Conservation (phyloP, 2,113 vertebrate genomes). For the Callithrix jacchus region DNA sequence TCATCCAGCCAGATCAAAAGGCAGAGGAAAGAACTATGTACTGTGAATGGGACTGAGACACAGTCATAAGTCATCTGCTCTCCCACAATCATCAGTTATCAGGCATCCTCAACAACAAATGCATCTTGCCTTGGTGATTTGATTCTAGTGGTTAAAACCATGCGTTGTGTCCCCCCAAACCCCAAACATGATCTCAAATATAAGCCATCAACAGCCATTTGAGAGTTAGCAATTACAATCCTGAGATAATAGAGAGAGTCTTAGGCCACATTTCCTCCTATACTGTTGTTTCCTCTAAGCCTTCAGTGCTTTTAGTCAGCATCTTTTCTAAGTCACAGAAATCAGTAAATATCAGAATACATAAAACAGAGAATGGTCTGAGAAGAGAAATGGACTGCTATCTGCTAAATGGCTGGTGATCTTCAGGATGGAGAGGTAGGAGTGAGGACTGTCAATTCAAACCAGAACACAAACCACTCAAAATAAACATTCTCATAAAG, state of each 20-base stretch:
- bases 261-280: neutral
- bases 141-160: slow-evolving; percentile 1
- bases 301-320: neutral
- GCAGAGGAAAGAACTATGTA: neutral
- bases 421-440: neutral
- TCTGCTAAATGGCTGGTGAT: neutral
- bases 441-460: neutral
- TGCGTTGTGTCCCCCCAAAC: neutral
- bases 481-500: slow-evolving; percentile 4
- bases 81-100: neutral
- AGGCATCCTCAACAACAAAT: neutral
- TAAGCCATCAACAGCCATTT: slow-evolving; percentile 2
- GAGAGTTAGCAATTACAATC: neutral
- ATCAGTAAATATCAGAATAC: neutral
- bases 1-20: neutral
- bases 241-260: neutral
- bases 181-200: slow-evolving; percentile 24
- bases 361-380: slow-evolving; percentile 34
- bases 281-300: neutral
- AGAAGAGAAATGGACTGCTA: neutral
- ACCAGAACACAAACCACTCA: neutral
- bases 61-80: neutral
- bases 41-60: neutral
- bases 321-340: slow-evolving; percentile 41
- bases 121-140: neutral